Base-by-base conservation (phyloP, 2,797 vertebrate genomes). In the Dendrocincla tyrannina region DNA sequence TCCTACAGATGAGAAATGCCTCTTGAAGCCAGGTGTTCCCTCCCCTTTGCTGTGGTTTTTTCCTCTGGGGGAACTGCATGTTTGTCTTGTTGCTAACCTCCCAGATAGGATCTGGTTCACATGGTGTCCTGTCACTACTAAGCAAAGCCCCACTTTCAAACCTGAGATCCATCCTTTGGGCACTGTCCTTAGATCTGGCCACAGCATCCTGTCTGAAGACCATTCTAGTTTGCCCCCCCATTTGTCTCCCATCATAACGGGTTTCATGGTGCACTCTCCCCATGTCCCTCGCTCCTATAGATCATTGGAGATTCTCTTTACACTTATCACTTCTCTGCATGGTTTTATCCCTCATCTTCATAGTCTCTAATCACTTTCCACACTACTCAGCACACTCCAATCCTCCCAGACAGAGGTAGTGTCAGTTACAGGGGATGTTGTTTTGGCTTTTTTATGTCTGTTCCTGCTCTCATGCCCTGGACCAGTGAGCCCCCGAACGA, bases 121-220 rank as follows among this genome's bases (percentile, higher is more conserved):
- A 17, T 2, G 0, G 12, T 13, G 39, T 37, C 52, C 33, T 76
- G 55, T 49, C 60, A 24, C 52, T 17, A 1, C 11, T 18, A 20
- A 80, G 20, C 30, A 56, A 89, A 82, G 18, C 25, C 20, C 5
- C 30, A 13, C 6, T 72, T 9, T 80, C 52, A n/a, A 30, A 11
- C 47, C 17, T 47, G 50, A 44, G 25, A 37, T 74, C 32, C 28
- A 17, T 72, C 22, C 53, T 66, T 60, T 72, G 24, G 49, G 5
- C 2, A 0, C 11, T 52, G 16, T n/a, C 44, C 60, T 67, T 49
- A 47, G 17, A 42, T 28, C 20, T 19, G 9, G 23, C 52, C 78
- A 41, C 70, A 50, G 14, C 47, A 33, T 32, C 25, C n/a, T 4
- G 3, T 16, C 44, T 0, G 0, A 52, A 58, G 58, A 32, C 19